A percentile compares a stretch with the other conserved stretches of the same genome.
Conservation (phyloP, 2,113 vertebrate genomes). For the Agapornis roseicollis region DNA sequence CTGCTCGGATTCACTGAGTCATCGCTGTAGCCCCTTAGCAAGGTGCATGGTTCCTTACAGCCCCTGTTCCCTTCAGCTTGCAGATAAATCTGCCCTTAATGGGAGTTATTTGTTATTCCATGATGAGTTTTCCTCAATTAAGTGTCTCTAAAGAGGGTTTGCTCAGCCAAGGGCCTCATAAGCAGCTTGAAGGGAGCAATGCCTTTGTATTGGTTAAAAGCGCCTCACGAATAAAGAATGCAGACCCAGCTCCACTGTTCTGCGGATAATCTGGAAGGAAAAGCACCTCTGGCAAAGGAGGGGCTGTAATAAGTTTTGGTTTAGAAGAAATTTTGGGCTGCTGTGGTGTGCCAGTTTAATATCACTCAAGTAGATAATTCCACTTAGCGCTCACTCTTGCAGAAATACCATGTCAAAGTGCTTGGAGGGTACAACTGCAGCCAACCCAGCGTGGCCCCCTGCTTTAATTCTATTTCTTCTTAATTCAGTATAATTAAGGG, state of each 20-base stretch:
- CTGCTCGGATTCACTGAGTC: fast-evolving
- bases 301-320: neutral
- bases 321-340: neutral
- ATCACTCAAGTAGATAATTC: neutral
- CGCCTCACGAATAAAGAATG: fast-evolving
- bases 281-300: neutral
- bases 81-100: neutral
- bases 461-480: neutral
- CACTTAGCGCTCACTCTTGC: neutral
- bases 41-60: fast-evolving
- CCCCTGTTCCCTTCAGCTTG: neutral
- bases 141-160: neutral
- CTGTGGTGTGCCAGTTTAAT: neutral
- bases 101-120: neutral
- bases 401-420: neutral
- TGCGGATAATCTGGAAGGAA: neutral
- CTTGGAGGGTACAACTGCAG: neutral
- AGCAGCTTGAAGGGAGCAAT: fast-evolving
- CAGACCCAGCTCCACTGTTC: neutral
- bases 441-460: neutral
- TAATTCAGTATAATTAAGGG: neutral
- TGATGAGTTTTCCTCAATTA: neutral
- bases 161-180: neutral
- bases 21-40: fast-evolving
- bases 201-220: neutral